These are phyloP conservation scores for Anser brachyrhynchus DNA, from an alignment of 2,113 vertebrate species.

Conservation along the genomic window DNA sequence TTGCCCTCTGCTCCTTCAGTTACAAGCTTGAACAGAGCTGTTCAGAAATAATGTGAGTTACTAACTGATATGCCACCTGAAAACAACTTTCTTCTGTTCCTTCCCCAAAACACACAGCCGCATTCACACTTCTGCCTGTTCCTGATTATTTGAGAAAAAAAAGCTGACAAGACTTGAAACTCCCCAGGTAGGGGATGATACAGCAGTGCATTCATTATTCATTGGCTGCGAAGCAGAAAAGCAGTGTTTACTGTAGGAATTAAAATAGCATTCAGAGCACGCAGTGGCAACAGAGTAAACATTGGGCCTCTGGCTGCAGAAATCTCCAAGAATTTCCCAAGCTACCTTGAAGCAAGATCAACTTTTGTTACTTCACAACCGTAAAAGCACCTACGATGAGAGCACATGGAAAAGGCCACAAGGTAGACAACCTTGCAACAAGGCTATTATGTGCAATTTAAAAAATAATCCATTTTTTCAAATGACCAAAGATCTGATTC, in stretches of 20 bases:
- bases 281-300: conserved; percentile 20
- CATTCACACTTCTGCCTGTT: neutral
- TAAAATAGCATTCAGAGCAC: conserved; percentile 23
- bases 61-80: neutral
- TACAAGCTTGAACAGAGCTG: neutral
- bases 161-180: conserved; percentile 28
- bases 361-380: neutral
- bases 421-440: neutral
- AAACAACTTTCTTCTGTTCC: neutral
- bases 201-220: conserved; percentile 9
- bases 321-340: conserved; percentile 22
- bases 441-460: neutral
- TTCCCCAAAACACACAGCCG: neutral
- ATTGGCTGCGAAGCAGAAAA: conserved; percentile 25
- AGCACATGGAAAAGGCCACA: neutral
- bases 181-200: neutral
- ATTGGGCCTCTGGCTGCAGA: neutral
- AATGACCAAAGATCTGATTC: neutral
- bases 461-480: neutral
- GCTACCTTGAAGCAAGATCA: neutral
- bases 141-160: conserved; percentile 1
- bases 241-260: conserved; percentile 51
- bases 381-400: neutral
- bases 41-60: neutral
- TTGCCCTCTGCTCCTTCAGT: neutral